These are phyloP conservation scores for Nomada ruficornis DNA, from an alignment of 2,888 invertebrate species.

Conservation along the genomic window DNA sequence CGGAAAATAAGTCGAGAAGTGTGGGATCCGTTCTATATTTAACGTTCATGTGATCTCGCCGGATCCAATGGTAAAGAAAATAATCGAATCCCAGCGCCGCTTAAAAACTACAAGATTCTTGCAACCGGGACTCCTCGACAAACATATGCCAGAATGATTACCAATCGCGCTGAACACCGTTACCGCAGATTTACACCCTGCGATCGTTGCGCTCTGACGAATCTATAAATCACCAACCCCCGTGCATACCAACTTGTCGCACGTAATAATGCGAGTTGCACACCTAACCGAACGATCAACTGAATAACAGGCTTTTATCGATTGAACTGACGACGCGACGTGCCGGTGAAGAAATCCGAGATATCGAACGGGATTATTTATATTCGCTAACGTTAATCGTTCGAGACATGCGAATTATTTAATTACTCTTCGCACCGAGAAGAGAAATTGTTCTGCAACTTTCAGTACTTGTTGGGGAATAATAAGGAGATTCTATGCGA, in stretches of 20 bases:
- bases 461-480: background rate
- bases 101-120: slow-evolving; percentile 33
- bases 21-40: slow-evolving; percentile 21
- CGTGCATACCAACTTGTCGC: slow-evolving; percentile 20
- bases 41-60: slow-evolving; percentile 8
- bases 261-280: slow-evolving; percentile 11
- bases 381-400: no score
- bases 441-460: slow-evolving; percentile 4
- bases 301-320: background rate
- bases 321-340: background rate
- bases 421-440: background rate
- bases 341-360: no score
- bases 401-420: background rate
- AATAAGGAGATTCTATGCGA: background rate
- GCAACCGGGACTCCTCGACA: background rate
- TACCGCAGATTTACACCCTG: slow-evolving; percentile 15
- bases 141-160: slow-evolving; percentile 37
- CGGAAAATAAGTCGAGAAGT: background rate
- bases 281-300: background rate
- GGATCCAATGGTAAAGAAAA: slow-evolving; percentile 37
- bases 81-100: slow-evolving; percentile 17
- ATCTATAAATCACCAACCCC: slow-evolving; percentile 33
- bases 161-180: slow-evolving; percentile 24
- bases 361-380: no score
- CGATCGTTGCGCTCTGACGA: slow-evolving; percentile 29